Conservation (phyloP, 2,797 vertebrate genomes). For the Chelmon rostratus region DNA sequence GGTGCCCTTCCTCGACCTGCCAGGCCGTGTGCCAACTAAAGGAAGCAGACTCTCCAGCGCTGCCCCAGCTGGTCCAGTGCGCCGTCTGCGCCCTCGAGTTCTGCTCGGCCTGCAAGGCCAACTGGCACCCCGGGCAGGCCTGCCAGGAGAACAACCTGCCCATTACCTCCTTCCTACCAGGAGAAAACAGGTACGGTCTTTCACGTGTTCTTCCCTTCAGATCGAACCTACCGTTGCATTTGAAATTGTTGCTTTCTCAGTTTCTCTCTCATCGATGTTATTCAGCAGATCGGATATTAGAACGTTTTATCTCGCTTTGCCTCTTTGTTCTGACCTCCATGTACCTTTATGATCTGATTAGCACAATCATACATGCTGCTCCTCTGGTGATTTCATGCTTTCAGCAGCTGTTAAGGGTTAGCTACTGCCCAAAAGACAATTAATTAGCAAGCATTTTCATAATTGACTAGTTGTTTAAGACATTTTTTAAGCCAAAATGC, state of each 20-base stretch:
- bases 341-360: not conserved
- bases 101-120: constrained; percentile 96
- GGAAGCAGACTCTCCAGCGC: constrained; percentile 89
- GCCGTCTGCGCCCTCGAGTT: constrained; percentile 94
- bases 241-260: not conserved
- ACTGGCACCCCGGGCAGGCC: constrained; percentile 95
- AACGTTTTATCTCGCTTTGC: not conserved
- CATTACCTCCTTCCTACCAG: constrained; percentile 92
- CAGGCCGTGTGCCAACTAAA: constrained; percentile 97
- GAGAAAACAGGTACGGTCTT: constrained; percentile 90
- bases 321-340: not conserved
- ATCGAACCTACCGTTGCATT: no score
- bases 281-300: constrained; percentile 2
- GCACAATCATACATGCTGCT: not conserved
- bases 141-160: constrained; percentile 93
- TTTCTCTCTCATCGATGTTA: not conserved
- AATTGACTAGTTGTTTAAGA: no score
- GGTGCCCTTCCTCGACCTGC: constrained; percentile 97
- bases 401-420: not conserved
- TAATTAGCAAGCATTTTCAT: not conserved
- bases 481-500: not conserved
- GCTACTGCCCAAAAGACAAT: not conserved
- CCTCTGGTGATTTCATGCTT: not conserved
- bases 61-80: constrained; percentile 94
- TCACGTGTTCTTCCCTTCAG: not conserved